These are phyloP conservation scores for Micromussa lordhowensis DNA, from an alignment of 92 coral and sea anemone genomes.

Conservation along the genomic window DNA sequence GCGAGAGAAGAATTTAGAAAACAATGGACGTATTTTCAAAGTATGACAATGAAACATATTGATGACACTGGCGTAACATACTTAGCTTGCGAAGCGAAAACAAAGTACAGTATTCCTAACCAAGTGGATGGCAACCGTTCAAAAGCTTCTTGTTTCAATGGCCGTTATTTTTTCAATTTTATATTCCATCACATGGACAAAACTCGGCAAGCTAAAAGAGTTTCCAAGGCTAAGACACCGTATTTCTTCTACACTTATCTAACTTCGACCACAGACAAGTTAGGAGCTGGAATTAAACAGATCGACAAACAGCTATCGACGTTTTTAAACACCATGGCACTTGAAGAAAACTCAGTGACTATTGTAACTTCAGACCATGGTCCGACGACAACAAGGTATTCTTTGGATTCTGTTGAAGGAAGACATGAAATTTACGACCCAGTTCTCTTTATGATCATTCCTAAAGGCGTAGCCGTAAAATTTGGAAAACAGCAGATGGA, in stretches of 20 bases:
- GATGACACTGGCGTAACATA: constrained; percentile 74
- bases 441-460: constrained; percentile 65
- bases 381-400: constrained; percentile 66
- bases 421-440: constrained; percentile 64
- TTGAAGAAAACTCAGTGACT: constrained; percentile 59
- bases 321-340: constrained; percentile 61
- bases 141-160: constrained; percentile 34
- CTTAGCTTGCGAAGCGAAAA: constrained; percentile 61
- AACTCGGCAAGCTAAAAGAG: background rate
- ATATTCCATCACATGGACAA: constrained; percentile 36
- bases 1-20: background rate
- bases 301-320: constrained; percentile 56
- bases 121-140: background rate
- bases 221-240: constrained; percentile 37
- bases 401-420: constrained; percentile 53
- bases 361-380: constrained; percentile 76
- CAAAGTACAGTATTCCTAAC: constrained; percentile 22
- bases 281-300: constrained; percentile 58
- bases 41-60: background rate
- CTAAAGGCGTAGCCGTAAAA: constrained; percentile 49
- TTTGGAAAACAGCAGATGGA: constrained; percentile 56
- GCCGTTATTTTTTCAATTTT: constrained; percentile 16
- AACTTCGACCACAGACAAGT: constrained; percentile 51
- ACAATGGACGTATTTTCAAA: background rate
- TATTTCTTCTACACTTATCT: constrained; percentile 64